Evolutionary conservation across 2,113 vertebrate species (phyloP).

Genomic region (Proterorhinus semilunaris): DNA sequence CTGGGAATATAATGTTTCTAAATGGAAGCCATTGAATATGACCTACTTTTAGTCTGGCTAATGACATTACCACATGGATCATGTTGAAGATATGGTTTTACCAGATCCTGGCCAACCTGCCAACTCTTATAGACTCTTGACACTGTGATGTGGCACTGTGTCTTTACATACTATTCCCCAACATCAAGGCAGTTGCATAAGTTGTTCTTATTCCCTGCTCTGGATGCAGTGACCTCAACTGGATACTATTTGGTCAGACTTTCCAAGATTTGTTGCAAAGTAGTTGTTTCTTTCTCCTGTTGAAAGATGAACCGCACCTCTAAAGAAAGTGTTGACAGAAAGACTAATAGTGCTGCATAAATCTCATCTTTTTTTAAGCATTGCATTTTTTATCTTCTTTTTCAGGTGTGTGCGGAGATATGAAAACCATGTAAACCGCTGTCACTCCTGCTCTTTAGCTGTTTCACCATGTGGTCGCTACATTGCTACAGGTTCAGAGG

Average conservation of each 20-base stretch:
- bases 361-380: constrained; percentile 12
- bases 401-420: constrained; percentile 84
- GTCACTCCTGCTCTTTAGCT: constrained; percentile 78
- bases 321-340: constrained; percentile 5
- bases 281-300: constrained; percentile 1
- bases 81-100: constrained; percentile 44
- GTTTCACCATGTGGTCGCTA: constrained; percentile 85
- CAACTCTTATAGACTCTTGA: constrained; percentile 28
- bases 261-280: constrained; percentile 10
- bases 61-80: constrained; percentile 59
- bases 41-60: constrained; percentile 58
- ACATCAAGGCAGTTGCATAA: constrained; percentile 36
- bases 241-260: constrained; percentile 12
- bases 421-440: constrained; percentile 78
- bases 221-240: constrained; percentile 10
- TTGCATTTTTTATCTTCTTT: not conserved
- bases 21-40: constrained; percentile 44
- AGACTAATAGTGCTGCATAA: not conserved
- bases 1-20: constrained; percentile 24
- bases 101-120: constrained; percentile 42
- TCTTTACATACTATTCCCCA: constrained; percentile 63
- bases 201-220: constrained; percentile 45
- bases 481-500: constrained; percentile 86
- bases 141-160: constrained; percentile 44
- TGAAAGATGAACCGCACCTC: constrained; percentile 5